These are phyloP conservation scores for Bergia puertoricense DNA, from an alignment of 92 coral and sea anemone genomes.

Conservation along the genomic window DNA sequence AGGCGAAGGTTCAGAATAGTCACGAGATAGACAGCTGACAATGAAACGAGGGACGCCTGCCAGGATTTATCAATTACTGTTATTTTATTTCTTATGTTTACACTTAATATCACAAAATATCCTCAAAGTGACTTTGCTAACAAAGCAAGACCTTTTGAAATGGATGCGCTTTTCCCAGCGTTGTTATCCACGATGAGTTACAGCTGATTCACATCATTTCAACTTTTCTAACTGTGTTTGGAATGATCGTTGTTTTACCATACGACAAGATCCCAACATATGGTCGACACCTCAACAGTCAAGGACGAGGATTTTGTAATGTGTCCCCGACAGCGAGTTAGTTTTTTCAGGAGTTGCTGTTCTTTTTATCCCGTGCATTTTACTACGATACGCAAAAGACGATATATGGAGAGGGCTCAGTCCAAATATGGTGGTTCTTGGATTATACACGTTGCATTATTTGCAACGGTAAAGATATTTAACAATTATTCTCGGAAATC, in stretches of 20 bases:
- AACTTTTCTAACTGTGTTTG: slow-evolving; percentile 48
- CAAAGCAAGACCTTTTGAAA: not conserved
- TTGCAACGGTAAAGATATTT: slow-evolving; percentile 69
- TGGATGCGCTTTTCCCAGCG: slow-evolving; percentile 45
- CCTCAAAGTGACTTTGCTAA: not conserved
- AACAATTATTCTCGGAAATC: too few species aligned
- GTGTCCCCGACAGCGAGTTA: slow-evolving; percentile 73
- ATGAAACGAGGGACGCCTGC: slow-evolving; percentile 10
- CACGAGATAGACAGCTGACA: slow-evolving; percentile 16
- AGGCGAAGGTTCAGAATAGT: not conserved
- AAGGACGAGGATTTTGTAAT: slow-evolving; percentile 42
- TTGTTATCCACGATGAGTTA: slow-evolving; percentile 54
- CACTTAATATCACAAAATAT: not conserved
- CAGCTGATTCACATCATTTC: slow-evolving; percentile 64
- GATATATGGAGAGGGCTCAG: slow-evolving; percentile 51
- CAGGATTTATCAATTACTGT: not conserved
- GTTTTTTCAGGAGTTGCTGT: slow-evolving; percentile 82
- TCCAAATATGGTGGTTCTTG: slow-evolving; percentile 71
- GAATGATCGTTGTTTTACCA: slow-evolving; percentile 54
- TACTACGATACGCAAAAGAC: slow-evolving; percentile 49
- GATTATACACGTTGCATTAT: slow-evolving; percentile 71
- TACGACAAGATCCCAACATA: slow-evolving; percentile 69
- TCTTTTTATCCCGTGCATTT: slow-evolving; percentile 70
- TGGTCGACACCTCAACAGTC: slow-evolving; percentile 59
- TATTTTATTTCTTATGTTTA: not conserved